A percentile compares a stretch with the other conserved stretches of the same genome.
phyloP scores from a whole-genome alignment of 2,113 vertebrate genomes.

The Oenanthe oenanthe region DNA sequence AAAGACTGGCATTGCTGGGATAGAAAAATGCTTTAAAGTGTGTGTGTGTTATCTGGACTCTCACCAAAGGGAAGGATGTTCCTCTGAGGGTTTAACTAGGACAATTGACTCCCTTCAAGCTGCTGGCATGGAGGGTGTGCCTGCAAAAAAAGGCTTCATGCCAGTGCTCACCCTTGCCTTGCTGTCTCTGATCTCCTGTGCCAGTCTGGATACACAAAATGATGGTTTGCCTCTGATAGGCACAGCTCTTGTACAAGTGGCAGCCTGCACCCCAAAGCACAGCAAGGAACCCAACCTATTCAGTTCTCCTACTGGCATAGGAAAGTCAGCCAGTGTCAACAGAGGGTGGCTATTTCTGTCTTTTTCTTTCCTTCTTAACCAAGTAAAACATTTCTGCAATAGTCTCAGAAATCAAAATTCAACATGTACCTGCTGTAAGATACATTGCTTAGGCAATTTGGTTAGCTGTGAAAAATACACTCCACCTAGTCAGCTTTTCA shows the following conservation, averaged over 20 bases:
- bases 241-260: background rate
- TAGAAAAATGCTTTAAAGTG: constrained; percentile 17
- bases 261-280: background rate
- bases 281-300: background rate
- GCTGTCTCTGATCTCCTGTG: background rate
- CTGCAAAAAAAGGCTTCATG: background rate
- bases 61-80: constrained; percentile 13
- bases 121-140: background rate
- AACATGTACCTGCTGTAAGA: background rate
- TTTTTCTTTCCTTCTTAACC: background rate
- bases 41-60: background rate
- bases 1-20: background rate
- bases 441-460: background rate
- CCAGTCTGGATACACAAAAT: background rate
- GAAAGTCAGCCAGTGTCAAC: background rate
- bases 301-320: background rate
- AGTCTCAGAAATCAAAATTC: background rate
- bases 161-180: background rate
- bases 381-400: background rate
- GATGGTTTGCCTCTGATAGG: background rate
- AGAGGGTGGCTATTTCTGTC: background rate
- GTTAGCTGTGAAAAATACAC: background rate
- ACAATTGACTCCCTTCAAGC: background rate
- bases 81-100: background rate
- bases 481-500: background rate